Evolutionary conservation across 2,113 vertebrate species (phyloP), one percentile per base, ranked within the genome.

Genomic region (Actinemys pallida): DNA sequence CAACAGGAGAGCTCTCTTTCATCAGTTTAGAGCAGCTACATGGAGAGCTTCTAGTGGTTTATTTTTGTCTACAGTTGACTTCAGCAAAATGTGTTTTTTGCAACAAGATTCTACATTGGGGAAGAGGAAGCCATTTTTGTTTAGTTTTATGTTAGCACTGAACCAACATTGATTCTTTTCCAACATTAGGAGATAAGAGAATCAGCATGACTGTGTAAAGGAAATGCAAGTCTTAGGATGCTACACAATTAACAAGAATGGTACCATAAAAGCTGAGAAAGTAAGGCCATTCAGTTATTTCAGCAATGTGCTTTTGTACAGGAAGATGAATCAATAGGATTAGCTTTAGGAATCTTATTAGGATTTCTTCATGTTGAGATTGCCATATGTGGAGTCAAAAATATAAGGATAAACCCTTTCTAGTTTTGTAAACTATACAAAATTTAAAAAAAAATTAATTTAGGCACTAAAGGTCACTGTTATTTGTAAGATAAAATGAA

Each of bases 341-440:
- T 98, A 57, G 76, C 93, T 84, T 93, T 93, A 82, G 98, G 98
- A 91, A 94, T 83, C 82, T 81, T 93, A 50, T 85, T 96, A 53
- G 94, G 87, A 16, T 86, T 97, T 89, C 94, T 90, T 96, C 93
- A 98, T 97, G 96, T 98, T 90, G 98, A 93, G 95, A 96, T 97
- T 94, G 96, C 97, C 97, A 81, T 98, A 98, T 8, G 98, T 98
- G 96, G 98, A 98, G 95, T 50, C 14, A 50, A 50, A 50, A 50
- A 50, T 92, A 92, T 98, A 95, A 96, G 86, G 98, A 98, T 97
- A 97, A 95, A 97, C 62, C 39, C 84, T 86, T 94, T 69, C 10
- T 87, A 72, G 78, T 14, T 76, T 49, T 79, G 4, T 93, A 31
- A 49, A 50, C 25, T 79, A 50, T 79, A 9, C 12, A 22, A 39